A percentile compares a stretch with the other conserved stretches of the same genome.
These are phyloP conservation scores for Papilio polytes DNA, from an alignment of 1,140 invertebrate species.

Conservation along the genomic window DNA sequence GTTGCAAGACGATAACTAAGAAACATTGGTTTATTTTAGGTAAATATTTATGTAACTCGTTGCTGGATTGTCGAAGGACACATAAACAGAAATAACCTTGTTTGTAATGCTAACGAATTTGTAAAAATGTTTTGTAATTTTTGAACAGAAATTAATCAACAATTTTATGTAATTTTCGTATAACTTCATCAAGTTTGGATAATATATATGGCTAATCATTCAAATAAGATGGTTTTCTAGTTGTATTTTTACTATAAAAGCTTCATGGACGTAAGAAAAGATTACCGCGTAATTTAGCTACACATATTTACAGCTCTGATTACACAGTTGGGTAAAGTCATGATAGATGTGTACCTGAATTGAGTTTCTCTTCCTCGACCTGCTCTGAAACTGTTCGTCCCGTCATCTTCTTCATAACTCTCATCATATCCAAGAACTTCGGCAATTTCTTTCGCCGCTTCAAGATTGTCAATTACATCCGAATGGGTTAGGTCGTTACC, in stretches of 20 bases:
- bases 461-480: constrained; percentile 54
- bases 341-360: constrained; percentile 79
- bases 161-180: background rate
- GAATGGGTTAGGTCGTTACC: constrained; percentile 55
- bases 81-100: too few species aligned
- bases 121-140: background rate
- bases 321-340: background rate
- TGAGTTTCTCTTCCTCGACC: constrained; percentile 83
- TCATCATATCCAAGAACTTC: constrained; percentile 63
- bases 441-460: constrained; percentile 61
- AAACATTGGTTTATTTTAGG: too few species aligned
- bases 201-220: background rate
- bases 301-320: background rate
- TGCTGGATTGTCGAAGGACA: background rate
- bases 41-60: background rate
- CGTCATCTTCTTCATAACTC: constrained; percentile 68
- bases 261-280: background rate
- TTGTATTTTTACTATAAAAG: background rate
- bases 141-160: background rate
- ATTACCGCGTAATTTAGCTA: constrained; percentile 20
- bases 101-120: background rate
- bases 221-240: background rate
- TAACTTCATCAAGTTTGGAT: background rate
- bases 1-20: too few species aligned
- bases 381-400: constrained; percentile 72